Evolutionary conservation across 2,888 invertebrate genomes (phyloP).

Genomic region (Plemyria rubiginata): DNA sequence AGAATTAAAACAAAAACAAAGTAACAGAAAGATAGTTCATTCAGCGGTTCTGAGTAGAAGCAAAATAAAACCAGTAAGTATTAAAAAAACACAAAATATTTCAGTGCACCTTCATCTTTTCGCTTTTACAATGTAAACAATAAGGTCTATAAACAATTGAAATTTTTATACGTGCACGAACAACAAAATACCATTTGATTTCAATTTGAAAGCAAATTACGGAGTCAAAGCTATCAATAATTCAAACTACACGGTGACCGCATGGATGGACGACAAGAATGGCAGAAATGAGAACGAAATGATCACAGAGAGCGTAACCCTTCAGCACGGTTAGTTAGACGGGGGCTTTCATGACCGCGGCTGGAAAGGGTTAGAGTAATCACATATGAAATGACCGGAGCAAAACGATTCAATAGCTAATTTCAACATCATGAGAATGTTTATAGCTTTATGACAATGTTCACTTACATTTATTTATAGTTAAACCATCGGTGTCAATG

Average conservation of each 20-base stretch:
- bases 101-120: neutral
- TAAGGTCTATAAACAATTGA: neutral
- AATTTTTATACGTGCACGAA: neutral
- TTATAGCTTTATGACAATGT: neutral
- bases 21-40: no score
- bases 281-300: conserved; percentile 66
- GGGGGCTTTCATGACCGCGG: conserved; percentile 41
- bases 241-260: conserved; percentile 48
- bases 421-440: conserved; percentile 53
- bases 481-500: neutral
- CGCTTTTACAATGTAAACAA: neutral
- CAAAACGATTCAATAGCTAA: conserved; percentile 67
- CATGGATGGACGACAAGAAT: conserved; percentile 66
- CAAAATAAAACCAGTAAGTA: neutral
- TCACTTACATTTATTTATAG: neutral
- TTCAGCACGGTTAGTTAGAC: conserved; percentile 78
- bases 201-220: conserved; percentile 42
- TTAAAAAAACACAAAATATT: neutral
- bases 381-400: conserved; percentile 72
- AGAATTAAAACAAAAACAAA: no score
- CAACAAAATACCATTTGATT: conserved; percentile 27
- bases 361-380: conserved; percentile 63
- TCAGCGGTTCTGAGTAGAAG: neutral
- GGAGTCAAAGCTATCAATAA: conserved; percentile 43
- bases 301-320: conserved; percentile 73